Evolutionary conservation across 2,888 invertebrate genomes (phyloP), one percentile per base, ranked within the genome.

Genomic region (Torymus texanus): DNA sequence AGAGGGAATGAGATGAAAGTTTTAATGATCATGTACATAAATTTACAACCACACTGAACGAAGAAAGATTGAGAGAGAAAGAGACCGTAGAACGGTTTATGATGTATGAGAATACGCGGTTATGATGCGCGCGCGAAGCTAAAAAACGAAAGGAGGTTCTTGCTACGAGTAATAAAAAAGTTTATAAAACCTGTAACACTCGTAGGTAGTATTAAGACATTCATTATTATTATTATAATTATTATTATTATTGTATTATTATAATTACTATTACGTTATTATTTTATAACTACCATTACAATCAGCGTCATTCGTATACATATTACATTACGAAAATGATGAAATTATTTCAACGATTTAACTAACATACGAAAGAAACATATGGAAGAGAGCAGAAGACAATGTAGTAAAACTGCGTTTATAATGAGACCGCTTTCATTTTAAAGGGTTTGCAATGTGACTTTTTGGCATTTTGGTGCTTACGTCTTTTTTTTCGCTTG

Each of bases 181-280:
- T 82, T 83, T 83, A 83, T 82, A 83, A 41, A 84, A 84, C 83
- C 72, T 82, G 85, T 87, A 88, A 86, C 88, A 85, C 85, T 85
- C 84, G 85, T 87, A 87, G 86, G 84, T 86, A 88, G 85, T 83
- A 74, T 83, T 86, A 87, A 85, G 85, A 84, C 84, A 88, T 88
- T 87, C 86, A 88, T 88, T 86, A 87, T 84, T 82, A 84, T 85
- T 85, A 84, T 84, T 86, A 83, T 85, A 85, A 85, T 83, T 83
- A 85, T 83, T 82, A 85, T 86, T 84, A 74, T 68, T 74, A 74
- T 82, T 68, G 70, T 81, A 85, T 83, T 82, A 82, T 82, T 82
- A 82, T 82, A 77, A 82, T 82, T 82, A 83, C 71, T 82, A 78
- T 80, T 81, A 82, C 82, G 83, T 82, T 85, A 83, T 85, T 86